These are phyloP conservation scores for Drosophila seclusa DNA, from an alignment of 2,888 invertebrate species.

Conservation along the genomic window DNA sequence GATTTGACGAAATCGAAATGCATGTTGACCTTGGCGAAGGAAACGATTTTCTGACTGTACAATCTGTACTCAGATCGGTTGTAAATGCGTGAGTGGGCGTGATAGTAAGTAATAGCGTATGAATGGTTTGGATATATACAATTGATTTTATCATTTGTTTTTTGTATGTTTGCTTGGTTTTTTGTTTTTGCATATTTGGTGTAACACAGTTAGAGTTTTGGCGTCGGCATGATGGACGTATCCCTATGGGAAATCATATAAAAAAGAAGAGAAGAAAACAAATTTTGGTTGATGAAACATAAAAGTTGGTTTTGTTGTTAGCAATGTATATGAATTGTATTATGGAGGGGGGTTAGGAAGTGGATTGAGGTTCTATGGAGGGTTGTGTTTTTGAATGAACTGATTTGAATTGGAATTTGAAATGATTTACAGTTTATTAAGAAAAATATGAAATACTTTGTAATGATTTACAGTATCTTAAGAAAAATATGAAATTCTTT, in stretches of 20 bases:
- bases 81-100: conserved; percentile 40
- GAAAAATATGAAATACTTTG: conserved; percentile 21
- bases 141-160: conserved; percentile 39
- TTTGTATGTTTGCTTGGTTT: conserved; percentile 15
- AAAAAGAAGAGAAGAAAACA: conserved; percentile 77
- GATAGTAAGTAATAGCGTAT: conserved; percentile 36
- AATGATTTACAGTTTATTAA: conserved; percentile 10
- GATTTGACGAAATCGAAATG: conserved; percentile 34
- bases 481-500: conserved; percentile 23
- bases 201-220: conserved; percentile 81
- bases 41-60: conserved; percentile 39
- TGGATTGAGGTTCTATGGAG: conserved; percentile 13
- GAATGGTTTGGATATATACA: conserved; percentile 61
- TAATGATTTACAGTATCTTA: conserved; percentile 8
- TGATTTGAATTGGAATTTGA: conserved; percentile 21
- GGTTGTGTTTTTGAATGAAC: conserved; percentile 16
- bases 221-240: conserved; percentile 80
- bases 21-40: conserved; percentile 41
- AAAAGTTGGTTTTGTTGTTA: conserved; percentile 42
- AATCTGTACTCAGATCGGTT: conserved; percentile 33
- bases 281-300: conserved; percentile 64
- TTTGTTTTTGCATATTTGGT: conserved; percentile 35
- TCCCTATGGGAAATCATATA: conserved; percentile 80
- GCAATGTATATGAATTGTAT: conserved; percentile 42
- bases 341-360: conserved; percentile 11